phyloP scores from a whole-genome alignment of 2,797 vertebrate genomes.

The Muraenolepis orangiensis region DNA sequence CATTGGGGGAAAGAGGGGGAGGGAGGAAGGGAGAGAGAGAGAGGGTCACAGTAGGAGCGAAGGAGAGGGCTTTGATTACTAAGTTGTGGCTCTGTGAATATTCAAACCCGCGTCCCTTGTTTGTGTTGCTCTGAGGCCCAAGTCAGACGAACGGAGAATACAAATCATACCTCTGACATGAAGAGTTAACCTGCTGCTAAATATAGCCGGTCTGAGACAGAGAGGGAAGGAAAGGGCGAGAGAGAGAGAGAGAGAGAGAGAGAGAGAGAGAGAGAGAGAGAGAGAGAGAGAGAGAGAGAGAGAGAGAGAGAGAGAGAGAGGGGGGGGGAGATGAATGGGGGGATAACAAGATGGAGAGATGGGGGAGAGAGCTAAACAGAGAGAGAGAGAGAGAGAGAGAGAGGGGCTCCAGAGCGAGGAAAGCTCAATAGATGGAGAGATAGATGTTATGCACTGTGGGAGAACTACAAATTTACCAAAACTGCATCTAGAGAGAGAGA shows the following conservation, averaged over 20 bases:
- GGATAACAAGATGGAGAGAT: too few species aligned
- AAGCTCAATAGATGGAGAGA: too few species aligned
- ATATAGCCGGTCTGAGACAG: slow-evolving; percentile 67
- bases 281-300: slow-evolving; percentile 4
- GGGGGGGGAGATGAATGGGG: slow-evolving; percentile 9
- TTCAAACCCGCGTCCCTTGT: slow-evolving; percentile 75
- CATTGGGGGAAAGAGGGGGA: too few species aligned
- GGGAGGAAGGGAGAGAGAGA: too few species aligned
- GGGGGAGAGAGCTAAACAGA: too few species aligned
- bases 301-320: slow-evolving; percentile 21
- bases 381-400: too few species aligned
- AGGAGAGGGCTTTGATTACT: slow-evolving; percentile 64
- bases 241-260: slow-evolving; percentile 43
- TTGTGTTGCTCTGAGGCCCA: slow-evolving; percentile 68
- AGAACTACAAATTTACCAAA: too few species aligned
- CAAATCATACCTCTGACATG: slow-evolving; percentile 79
- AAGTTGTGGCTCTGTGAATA: slow-evolving; percentile 71
- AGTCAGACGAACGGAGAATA: slow-evolving; percentile 72
- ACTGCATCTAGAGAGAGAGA: too few species aligned
- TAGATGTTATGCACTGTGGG: too few species aligned
- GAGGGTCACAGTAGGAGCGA: slow-evolving; percentile 32
- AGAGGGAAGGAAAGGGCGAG: slow-evolving; percentile 13
- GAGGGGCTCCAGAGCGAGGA: too few species aligned
- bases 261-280: slow-evolving; percentile 35
- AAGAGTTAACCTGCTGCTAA: slow-evolving; percentile 77